Evolutionary conservation across 2,113 vertebrate genomes (phyloP).

Genomic region (Cinclus mexicanus): DNA sequence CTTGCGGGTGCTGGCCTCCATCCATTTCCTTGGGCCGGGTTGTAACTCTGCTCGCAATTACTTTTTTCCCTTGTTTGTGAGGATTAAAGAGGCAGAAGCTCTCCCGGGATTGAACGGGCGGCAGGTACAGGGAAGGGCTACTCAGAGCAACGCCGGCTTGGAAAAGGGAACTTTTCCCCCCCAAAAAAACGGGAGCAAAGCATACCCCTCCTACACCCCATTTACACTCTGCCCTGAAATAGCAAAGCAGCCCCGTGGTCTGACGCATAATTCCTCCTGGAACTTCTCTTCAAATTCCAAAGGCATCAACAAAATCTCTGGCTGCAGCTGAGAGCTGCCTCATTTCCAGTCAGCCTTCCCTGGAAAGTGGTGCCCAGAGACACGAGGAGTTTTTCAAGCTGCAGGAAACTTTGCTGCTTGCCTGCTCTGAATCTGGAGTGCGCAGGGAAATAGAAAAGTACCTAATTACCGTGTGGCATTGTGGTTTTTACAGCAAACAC

Average conservation of each 20-base stretch:
- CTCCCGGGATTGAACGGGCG: background rate
- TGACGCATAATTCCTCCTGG: background rate
- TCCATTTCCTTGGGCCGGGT: background rate
- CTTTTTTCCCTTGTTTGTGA: background rate
- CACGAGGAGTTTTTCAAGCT: background rate
- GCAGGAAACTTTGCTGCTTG: background rate
- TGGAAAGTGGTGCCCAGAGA: background rate
- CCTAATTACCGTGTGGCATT: background rate
- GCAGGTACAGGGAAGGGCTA: background rate
- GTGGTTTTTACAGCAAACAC: background rate
- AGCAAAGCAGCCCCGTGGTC: background rate
- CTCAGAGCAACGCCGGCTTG: rapidly evolving
- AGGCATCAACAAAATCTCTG: background rate
- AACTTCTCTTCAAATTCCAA: background rate
- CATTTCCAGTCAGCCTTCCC: background rate
- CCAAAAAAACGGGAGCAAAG: background rate
- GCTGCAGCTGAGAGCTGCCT: background rate
- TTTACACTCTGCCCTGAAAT: background rate
- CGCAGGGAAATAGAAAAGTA: background rate
- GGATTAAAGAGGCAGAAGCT: background rate
- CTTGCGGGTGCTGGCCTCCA: background rate
- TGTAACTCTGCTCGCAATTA: background rate
- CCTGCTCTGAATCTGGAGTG: background rate
- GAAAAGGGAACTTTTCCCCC: background rate
- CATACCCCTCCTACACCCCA: rapidly evolving